Conservation (phyloP, 1,140 invertebrate genomes). For the Ceratina calcarata region DNA sequence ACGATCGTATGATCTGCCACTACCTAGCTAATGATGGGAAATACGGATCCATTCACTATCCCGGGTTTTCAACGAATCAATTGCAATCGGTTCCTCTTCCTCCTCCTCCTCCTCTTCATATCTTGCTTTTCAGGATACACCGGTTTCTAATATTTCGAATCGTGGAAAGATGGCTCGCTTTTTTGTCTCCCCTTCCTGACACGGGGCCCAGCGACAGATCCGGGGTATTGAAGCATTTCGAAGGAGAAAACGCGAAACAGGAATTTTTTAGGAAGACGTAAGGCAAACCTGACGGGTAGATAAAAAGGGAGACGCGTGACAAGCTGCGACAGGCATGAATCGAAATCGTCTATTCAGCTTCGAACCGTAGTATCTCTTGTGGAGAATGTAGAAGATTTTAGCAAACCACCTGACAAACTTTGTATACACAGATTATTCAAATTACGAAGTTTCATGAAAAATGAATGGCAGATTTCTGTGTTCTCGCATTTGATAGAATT, state of each 20-base stretch:
- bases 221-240: not conserved
- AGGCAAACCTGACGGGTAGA: not conserved
- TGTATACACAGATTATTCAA: too few relatives aligned
- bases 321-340: not conserved
- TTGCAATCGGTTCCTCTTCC: conserved; percentile 12
- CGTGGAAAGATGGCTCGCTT: not conserved
- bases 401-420: not conserved
- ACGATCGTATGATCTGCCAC: too few relatives aligned
- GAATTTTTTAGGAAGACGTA: not conserved
- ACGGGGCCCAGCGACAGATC: not conserved
- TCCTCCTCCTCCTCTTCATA: not conserved
- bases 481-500: too few relatives aligned
- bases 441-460: too few relatives aligned
- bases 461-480: too few relatives aligned
- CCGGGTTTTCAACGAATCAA: not conserved
- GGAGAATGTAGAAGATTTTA: too few relatives aligned
- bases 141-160: conserved; percentile 13
- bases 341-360: not conserved
- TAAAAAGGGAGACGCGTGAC: not conserved
- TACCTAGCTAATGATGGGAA: conserved; percentile 34
- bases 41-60: conserved; percentile 36
- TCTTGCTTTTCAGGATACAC: not conserved
- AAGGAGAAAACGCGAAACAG: not conserved
- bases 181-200: not conserved
- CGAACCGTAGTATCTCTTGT: too few relatives aligned